Evolutionary conservation across 2,888 invertebrate genomes (phyloP), one percentile per base, ranked within the genome.

Genomic region (Papilio gigon): DNA sequence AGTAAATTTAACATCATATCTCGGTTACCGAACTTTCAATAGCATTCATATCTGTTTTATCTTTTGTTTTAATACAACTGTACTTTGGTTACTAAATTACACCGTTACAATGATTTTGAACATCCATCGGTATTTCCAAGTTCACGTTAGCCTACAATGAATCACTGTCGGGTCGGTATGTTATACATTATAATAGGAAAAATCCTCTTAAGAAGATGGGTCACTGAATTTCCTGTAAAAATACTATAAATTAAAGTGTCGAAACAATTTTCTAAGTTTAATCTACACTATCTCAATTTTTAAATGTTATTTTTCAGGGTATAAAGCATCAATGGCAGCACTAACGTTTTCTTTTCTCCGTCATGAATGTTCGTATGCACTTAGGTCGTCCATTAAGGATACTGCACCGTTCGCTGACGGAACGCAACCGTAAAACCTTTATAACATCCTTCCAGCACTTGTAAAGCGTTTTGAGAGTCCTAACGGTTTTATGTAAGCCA

Each of bases 371-470:
- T 86, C 83, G 81, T 86, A 86, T 90, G 91, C 91, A 92, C 91
- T 92, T 90, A 92, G 89, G 83, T 86, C 88, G 86, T 89, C 90
- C 91, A 92, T 92, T 92, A 92, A 87, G 87, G 81, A 84, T 84
- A 84, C 83, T 89, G 91, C 90, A 91, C 81, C 86, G 85, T 84
- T 83, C 83, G 83, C 87, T 89, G 89, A 89, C 87, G 88, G 86
- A 89, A 89, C 87, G 88, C 84, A 88, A 86, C 88, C 89, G 85
- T 91, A 90, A 91, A 92, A 91, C 86, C 89, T 90, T 91, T 91
- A 92, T 89, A 89, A 90, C 90, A 90, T 90, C 90, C 90, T 90
- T 89, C 89, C 89, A 90, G 86, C 85, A 89, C 91, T 90, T 90
- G 90, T 91, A 90, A 90, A 90, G 82, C 90, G 88, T 86, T 90